Evolutionary conservation across 2,113 vertebrate species (phyloP).

Genomic region (Ammodytes marinus): DNA sequence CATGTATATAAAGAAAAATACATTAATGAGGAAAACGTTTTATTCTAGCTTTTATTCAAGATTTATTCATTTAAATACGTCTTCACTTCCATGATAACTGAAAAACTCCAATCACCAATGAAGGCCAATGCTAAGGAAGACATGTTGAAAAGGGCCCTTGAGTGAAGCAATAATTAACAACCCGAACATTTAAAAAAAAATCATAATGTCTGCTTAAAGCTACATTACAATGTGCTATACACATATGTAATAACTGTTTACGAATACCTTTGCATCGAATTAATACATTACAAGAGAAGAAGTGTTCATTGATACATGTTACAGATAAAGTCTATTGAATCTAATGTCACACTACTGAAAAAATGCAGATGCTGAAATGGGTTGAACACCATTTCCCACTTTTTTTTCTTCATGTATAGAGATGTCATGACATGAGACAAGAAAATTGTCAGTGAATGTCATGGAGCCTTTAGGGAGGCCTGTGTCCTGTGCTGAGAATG

Average conservation of each 20-base stretch:
- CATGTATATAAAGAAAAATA: no score
- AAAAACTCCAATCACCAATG: background rate
- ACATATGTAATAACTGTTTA: background rate
- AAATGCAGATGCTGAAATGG: background rate
- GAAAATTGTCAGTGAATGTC: conserved; percentile 74
- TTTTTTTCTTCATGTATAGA: conserved; percentile 4
- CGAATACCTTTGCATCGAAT: background rate
- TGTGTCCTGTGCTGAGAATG: conserved; percentile 32
- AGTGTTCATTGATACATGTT: background rate
- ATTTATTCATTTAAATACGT: background rate
- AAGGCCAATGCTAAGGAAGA: background rate
- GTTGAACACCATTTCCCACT: background rate
- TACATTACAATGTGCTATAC: background rate
- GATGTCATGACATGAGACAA: conserved; percentile 41
- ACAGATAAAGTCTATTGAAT: background rate
- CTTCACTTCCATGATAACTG: background rate
- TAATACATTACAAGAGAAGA: background rate
- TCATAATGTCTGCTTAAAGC: background rate
- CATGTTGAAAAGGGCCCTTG: background rate
- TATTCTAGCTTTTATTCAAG: background rate
- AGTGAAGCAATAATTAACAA: no score
- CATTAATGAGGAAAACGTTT: no score
- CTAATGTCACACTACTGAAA: background rate
- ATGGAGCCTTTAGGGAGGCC: conserved; percentile 47
- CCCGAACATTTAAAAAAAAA: background rate